Evolutionary conservation across 1,140 invertebrate species (phyloP), one percentile per base, ranked within the genome.

Genomic region (Drosophila hydei): DNA sequence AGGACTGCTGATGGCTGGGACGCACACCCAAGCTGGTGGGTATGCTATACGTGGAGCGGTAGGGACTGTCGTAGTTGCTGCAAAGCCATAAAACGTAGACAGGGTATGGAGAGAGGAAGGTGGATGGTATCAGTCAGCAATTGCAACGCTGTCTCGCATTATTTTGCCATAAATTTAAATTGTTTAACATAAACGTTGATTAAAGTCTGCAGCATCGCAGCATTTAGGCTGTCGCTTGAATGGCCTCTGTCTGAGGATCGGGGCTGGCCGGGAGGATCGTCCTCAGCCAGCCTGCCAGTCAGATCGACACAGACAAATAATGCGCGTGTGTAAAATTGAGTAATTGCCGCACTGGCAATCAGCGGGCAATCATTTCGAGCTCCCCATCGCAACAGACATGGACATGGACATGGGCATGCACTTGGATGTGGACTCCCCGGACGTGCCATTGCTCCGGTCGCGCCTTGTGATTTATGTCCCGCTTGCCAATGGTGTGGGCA

Each of bases 21-120:
- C 92, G 80, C 69, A 92, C 78, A 23, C 84, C 84, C 55, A 92
- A 74, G 55, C 81, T 91, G 30, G 91, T 90, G 42, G 92, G 92
- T 60, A 93, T 92, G 72, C 92, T 92, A 56, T 92, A 92, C 16
- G 92, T 93, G 63, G 92, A 92, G 55, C 92, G 91, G 78, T 93
- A 93, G 56, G 92, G 91, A 68, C 92, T 93, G 58, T 92, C 92
- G 62, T 92, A 91, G 64, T 92, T 92, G 84, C 83, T 90, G 60
- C 16, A 70, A 25, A 21, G 12, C 12, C 36, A 40, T 6, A 4
- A 14, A 43, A 7, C 4, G 64, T 19, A 11, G 40, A 14, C n/a
- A 25, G n/a, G 45, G 25, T 30, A 33, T n/a, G n/a, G 11, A 50
- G 23, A 61, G 33, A 55, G 48, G 36, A 56, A 30, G 16, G 19